A percentile compares a stretch with the other conserved stretches of the same genome.
These are phyloP conservation scores for Anguilla anguilla DNA, from an alignment of 2,797 vertebrate genomes.

Conservation along the genomic window DNA sequence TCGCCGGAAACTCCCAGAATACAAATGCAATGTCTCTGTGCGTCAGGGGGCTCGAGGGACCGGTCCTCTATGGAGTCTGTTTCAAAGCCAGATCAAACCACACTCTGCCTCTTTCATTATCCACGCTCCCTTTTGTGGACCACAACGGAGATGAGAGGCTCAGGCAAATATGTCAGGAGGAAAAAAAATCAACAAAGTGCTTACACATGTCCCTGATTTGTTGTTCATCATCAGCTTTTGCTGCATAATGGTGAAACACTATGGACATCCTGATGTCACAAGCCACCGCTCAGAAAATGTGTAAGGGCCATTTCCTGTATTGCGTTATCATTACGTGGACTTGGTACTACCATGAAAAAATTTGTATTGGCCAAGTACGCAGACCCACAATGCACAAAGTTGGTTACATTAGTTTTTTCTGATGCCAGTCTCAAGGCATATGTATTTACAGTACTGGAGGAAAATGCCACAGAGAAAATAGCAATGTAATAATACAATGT, in stretches of 20 bases:
- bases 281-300: not conserved
- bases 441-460: no score
- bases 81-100: constrained; percentile 50
- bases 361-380: no score
- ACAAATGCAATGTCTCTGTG: constrained; percentile 42
- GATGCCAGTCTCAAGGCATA: no score
- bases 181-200: constrained; percentile 27
- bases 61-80: constrained; percentile 28
- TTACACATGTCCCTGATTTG: constrained; percentile 8
- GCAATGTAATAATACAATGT: no score
- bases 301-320: not conserved
- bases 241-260: constrained; percentile 8
- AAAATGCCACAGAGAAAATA: no score
- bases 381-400: no score
- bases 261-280: not conserved
- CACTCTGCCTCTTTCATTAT: not conserved
- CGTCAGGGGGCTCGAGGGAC: constrained; percentile 39
- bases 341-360: no score
- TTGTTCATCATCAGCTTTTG: not conserved
- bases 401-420: no score
- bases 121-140: not conserved
- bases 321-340: not conserved
- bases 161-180: not conserved
- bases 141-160: not conserved
- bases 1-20: constrained; percentile 40